Percentiles rank a stretch among this genome's conserved stretches.
Conservation (phyloP, 2,113 vertebrate species). For the Oryzias javanicus region DNA sequence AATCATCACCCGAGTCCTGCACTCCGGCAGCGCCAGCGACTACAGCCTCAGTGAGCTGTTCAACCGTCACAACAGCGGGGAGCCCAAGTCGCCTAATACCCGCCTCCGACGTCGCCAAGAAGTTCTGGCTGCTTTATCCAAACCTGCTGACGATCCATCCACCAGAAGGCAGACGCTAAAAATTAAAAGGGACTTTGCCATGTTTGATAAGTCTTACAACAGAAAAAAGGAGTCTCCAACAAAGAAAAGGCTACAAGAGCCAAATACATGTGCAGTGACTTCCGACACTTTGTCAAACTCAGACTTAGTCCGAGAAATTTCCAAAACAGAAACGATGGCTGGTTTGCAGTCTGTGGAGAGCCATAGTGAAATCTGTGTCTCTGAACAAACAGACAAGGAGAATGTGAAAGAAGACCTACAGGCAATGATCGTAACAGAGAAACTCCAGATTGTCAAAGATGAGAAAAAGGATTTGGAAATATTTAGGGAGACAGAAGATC, state of each 20-base stretch:
- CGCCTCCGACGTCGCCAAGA: conserved; percentile 86
- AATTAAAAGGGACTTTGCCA: conserved; percentile 88
- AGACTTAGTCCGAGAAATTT: conserved; percentile 24
- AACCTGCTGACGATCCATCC: conserved; percentile 78
- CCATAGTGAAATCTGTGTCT: conserved; percentile 2
- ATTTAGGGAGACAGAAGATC: conserved; percentile 12
- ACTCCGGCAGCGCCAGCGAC: conserved; percentile 81
- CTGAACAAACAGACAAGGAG: conserved; percentile 1
- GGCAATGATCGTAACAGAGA: conserved; percentile 25
- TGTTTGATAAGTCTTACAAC: conserved; percentile 76
- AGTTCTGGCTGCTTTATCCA: conserved; percentile 80
- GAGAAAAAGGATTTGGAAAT: conserved; percentile 32
- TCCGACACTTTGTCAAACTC: conserved; percentile 42
- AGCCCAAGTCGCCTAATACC: conserved; percentile 87
- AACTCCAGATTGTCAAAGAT: conserved; percentile 24
- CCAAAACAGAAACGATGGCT: conserved; percentile 5
- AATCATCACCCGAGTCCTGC: conserved; percentile 89
- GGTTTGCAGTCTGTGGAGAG: conserved; percentile 15
- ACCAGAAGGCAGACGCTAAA: conserved; percentile 83
- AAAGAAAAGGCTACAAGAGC: conserved; percentile 72
- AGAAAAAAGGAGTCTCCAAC: conserved; percentile 73
- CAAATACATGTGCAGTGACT: conserved; percentile 46
- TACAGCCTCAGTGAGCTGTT: conserved; percentile 90
- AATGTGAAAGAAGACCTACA: conserved; percentile 36
- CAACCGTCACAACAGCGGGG: conserved; percentile 81